These are phyloP conservation scores for Drosophila testacea DNA, from an alignment of 2,888 invertebrate genomes.

Conservation along the genomic window DNA sequence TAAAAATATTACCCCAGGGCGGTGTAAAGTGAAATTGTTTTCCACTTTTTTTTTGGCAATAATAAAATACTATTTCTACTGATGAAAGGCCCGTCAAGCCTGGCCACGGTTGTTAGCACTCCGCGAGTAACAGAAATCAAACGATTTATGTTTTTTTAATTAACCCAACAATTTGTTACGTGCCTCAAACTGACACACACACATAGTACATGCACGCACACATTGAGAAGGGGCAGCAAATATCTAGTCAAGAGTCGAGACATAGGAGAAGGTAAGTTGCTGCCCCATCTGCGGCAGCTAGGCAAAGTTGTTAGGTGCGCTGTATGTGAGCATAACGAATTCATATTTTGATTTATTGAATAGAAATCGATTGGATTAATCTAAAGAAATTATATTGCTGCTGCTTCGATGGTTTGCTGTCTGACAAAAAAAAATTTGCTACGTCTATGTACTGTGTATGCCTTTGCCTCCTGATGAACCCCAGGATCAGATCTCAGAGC, in stretches of 20 bases:
- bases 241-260: conserved; percentile 10
- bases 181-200: conserved; percentile 76
- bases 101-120: conserved; percentile 70
- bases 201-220: conserved; percentile 9
- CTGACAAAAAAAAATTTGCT: conserved; percentile 51
- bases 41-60: conserved; percentile 39
- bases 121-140: conserved; percentile 66
- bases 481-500: conserved; percentile 22
- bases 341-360: conserved; percentile 83
- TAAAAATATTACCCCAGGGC: conserved; percentile 10
- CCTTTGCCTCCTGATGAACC: conserved; percentile 34
- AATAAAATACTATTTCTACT: conserved; percentile 45
- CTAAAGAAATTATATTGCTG: conserved; percentile 74
- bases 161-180: conserved; percentile 85
- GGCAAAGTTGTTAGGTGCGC: conserved; percentile 59
- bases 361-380: conserved; percentile 82
- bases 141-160: conserved; percentile 85
- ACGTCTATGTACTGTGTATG: conserved; percentile 5
- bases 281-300: conserved; percentile 37
- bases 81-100: conserved; percentile 71
- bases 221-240: conserved; percentile 20
- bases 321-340: conserved; percentile 79
- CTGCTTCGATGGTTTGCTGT: conserved; percentile 31
- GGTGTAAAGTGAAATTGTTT: conserved; percentile 56
- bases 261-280: conserved; percentile 55